Percentiles rank a stretch among this genome's conserved stretches.
These are phyloP conservation scores for Epizoanthus fatuus DNA, from an alignment of 92 coral and sea anemone genomes.

Conservation along the genomic window DNA sequence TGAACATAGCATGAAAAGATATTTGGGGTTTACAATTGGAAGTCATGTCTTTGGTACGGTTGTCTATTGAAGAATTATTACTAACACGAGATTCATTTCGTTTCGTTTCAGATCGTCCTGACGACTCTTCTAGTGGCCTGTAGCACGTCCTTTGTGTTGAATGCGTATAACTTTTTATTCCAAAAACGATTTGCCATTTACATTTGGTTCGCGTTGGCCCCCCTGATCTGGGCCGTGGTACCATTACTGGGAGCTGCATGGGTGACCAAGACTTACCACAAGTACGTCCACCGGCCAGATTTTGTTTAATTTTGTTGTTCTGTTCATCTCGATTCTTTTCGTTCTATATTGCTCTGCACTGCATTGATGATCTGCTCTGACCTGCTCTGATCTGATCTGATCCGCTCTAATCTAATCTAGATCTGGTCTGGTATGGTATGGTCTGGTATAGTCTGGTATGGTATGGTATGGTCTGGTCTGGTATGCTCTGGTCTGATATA, in stretches of 20 bases:
- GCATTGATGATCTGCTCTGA: no score
- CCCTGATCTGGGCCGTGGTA: conserved; percentile 89
- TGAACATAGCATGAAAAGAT: no score
- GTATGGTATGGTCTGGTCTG: background rate
- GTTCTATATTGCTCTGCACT: no score
- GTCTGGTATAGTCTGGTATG: background rate
- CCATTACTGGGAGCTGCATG: conserved; percentile 96
- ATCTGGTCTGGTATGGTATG: background rate
- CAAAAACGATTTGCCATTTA: conserved; percentile 89
- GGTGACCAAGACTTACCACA: conserved; percentile 89
- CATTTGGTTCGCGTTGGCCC: conserved; percentile 96
- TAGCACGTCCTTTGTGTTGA: conserved; percentile 92
- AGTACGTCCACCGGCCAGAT: background rate
- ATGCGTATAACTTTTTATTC: conserved; percentile 93
- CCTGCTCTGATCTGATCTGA: no score
- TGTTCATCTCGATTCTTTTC: no score
- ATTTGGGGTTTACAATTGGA: no score
- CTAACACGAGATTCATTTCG: background rate
- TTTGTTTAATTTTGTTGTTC: no score
- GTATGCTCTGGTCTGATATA: no score
- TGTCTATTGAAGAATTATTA: background rate
- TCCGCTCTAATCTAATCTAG: background rate
- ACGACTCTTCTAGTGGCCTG: conserved; percentile 92
- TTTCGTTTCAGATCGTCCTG: conserved; percentile 79
- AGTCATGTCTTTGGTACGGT: no score